Base-by-base conservation (phyloP, 2,113 vertebrate genomes). In the Phycodurus eques region DNA sequence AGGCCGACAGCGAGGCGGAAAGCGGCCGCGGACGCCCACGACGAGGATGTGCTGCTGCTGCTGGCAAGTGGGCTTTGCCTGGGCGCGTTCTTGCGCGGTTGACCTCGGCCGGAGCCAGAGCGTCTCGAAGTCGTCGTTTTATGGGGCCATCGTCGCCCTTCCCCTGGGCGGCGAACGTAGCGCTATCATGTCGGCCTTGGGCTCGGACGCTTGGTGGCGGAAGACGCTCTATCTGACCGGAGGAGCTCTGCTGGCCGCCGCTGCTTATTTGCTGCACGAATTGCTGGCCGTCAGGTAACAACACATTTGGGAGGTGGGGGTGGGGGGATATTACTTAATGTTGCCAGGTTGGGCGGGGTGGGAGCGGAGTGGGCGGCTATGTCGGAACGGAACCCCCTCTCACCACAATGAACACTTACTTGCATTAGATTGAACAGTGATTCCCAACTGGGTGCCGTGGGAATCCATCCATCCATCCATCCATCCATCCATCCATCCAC, bases 201-300 rank as follows among this genome's bases (percentile, higher is more conserved):
- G 95, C 81, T 93, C 96, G 43, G 96, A 98, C 86, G 96, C 96
- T 77, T 99, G 96, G 96, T 99, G 96, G 96, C 94, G 96, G 93
- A 98, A 97, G 87, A 98, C 96, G 80, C 93, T 99, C 68, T 99
- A 97, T 93, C 83, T 99, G 91, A 97, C 97, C 12, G 96, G 97
- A 81, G 97, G 97, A 56, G 97, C 97, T 83, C 92, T 98, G 93
- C 95, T 99, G 76, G 96, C 97, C 54, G 96, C 97, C 43, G 96
- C 97, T 78, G 97, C 96, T 19, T 98, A 98, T 92, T 89, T 99
- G 89, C 93, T 99, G 56, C 96, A 98, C 80, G 96, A 99, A 89
- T 90, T 98, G 87, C 93, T 99, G 88, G 94, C 95, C 79, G 96
- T 98, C 83, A 96, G 96, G 97, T 98, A 95, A 89, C 87, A 54